Base-by-base conservation (phyloP, 2,797 vertebrate species). In the Catharus ustulatus region DNA sequence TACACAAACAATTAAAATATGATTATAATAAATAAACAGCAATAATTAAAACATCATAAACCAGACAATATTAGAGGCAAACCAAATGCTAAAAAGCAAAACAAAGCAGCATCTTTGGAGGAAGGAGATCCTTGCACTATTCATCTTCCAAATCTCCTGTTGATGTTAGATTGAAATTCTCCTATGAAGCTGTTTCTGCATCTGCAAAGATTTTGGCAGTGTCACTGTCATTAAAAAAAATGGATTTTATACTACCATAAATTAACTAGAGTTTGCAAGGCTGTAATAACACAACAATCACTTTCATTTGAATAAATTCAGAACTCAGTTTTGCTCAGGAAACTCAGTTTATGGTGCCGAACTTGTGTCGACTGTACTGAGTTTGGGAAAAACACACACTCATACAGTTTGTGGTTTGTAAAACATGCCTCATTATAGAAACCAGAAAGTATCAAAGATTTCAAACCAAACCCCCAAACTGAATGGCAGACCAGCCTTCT, bases 1-100 rank as follows among this genome's bases (percentile, higher is more conserved):
- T 84, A 81, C 95, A 83, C 80, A 95, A 96, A 97, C 97, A 96
- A 97, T 97, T 97, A 97, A 97, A 97, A 95, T 96, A 97, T 93
- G 88, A 97, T 97, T 93, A 95, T 77, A 96, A 97, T 97, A 97
- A 97, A 97, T 97, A 96, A 97, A 94, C 93, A 96, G 82, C 96
- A 96, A 97, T 97, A 97, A 97, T 97, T 97, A 97, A 97, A 97
- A 96, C 96, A 97, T 97, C 95, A 96, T 97, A 97, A 97, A 97
- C 81, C 92, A 96, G 95, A 80, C 93, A 91, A 69, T 72, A 75
- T 82, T 77, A 85, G 88, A 93, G 93, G 81, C 91, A 91, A 96
- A 29, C 52, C 93, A 94, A 95, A 95, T 52, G 85, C 82, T 92
- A 84, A 92, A 94, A 89, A 94, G 86, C 84, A 93, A 94, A 94